phyloP scores from a whole-genome alignment of 2,888 invertebrate genomes.

The Xylota segnis region DNA sequence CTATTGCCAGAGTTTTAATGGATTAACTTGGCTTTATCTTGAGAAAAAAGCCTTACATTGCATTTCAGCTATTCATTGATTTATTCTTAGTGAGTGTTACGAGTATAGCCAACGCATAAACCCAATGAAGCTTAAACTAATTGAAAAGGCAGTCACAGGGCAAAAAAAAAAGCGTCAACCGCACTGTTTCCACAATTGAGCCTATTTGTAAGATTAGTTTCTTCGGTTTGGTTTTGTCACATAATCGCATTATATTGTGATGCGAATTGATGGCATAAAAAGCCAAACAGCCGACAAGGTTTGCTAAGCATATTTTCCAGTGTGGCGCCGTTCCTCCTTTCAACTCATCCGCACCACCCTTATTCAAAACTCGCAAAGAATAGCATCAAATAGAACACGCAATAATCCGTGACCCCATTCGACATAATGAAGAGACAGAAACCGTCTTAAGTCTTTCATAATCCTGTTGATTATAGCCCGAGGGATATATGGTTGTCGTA shows the following conservation, averaged over 20 bases:
- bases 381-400: not conserved
- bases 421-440: not conserved
- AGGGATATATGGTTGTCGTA: not conserved
- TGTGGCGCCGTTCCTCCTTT: slow-evolving; percentile 14
- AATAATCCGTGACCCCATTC: not conserved
- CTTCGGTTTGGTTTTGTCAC: slow-evolving; percentile 34
- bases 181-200: slow-evolving; percentile 52
- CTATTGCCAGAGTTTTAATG: no score
- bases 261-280: slow-evolving; percentile 31
- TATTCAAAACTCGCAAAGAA: not conserved
- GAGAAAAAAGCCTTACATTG: not conserved
- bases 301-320: not conserved
- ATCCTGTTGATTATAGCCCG: slow-evolving; percentile 1
- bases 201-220: slow-evolving; percentile 59
- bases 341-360: not conserved
- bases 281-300: slow-evolving; percentile 13
- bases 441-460: not conserved
- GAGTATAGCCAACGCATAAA: not conserved
- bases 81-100: not conserved
- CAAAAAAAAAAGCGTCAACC: slow-evolving; percentile 28
- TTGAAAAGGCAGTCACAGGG: slow-evolving; percentile 3
- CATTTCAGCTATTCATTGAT: not conserved
- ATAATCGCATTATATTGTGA: slow-evolving; percentile 51
- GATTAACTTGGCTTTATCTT: not conserved
- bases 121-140: slow-evolving; percentile 50